Conservation (phyloP, 2,113 vertebrate genomes). For the Chaenocephalus aceratus region DNA sequence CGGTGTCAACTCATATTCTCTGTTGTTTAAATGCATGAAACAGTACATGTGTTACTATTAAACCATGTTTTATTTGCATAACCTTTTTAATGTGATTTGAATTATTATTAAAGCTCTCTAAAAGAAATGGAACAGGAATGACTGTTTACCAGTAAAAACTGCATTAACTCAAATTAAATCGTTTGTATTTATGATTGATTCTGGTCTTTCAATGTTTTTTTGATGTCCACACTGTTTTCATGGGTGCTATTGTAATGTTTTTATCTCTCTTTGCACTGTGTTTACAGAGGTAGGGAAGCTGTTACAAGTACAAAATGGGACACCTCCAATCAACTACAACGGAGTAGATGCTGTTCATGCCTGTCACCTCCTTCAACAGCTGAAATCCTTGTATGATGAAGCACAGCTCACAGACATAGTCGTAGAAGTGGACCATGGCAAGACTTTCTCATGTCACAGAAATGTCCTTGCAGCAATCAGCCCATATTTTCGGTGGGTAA, state of each 20-base stretch:
- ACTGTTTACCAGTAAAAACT: too few relatives aligned
- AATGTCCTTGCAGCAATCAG: conserved; percentile 99
- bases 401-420: conserved; percentile 98
- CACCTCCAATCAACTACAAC: conserved; percentile 87
- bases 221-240: not conserved
- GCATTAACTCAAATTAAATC: too few relatives aligned
- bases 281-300: conserved; percentile 93
- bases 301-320: conserved; percentile 95
- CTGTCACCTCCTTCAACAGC: conserved; percentile 96
- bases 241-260: not conserved
- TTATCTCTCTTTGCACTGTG: conserved; percentile 21
- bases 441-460: conserved; percentile 97
- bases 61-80: not conserved
- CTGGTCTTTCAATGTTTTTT: not conserved
- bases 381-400: conserved; percentile 97
- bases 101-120: too few relatives aligned
- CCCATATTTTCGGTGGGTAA: conserved; percentile 95
- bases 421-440: conserved; percentile 97
- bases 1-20: not conserved
- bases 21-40: not conserved
- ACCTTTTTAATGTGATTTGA: too few relatives aligned
- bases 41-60: not conserved
- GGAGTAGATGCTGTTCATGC: conserved; percentile 96
- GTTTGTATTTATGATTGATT: too few relatives aligned
- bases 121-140: too few relatives aligned